Percentiles rank a stretch among this genome's conserved stretches.
Conservation (phyloP, 2,797 vertebrate genomes). For the Euphonia xanthogaster region DNA sequence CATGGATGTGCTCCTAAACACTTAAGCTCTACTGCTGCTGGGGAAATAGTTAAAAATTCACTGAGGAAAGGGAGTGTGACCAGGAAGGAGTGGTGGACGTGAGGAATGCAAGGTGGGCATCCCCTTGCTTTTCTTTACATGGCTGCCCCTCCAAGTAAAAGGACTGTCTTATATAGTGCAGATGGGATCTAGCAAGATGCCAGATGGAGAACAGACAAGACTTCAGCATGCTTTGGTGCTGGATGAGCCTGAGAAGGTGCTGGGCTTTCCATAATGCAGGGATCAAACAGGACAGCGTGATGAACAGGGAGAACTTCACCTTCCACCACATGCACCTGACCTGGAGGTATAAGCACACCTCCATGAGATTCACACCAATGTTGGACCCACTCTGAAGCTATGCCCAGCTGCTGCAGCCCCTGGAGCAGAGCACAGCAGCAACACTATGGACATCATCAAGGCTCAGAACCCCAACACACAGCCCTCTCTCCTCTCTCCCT, state of each 20-base stretch:
- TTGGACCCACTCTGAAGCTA: not conserved
- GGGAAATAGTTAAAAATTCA: not conserved
- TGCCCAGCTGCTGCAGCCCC: not conserved
- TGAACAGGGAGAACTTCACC: not conserved
- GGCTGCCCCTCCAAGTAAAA: not conserved
- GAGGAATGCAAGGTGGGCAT: not conserved
- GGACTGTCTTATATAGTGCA: not conserved
- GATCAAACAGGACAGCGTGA: not conserved
- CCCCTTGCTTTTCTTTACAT: not conserved
- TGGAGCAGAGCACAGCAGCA: not conserved
- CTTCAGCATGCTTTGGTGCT: not conserved
- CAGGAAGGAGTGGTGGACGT: not conserved
- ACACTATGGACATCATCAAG: accelerated
- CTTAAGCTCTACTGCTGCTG: not conserved
- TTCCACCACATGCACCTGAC: not conserved
- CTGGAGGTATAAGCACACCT: accelerated
- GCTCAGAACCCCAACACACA: not conserved
- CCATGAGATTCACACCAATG: not conserved
- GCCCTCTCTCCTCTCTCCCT: not conserved
- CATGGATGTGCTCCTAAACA: not conserved
- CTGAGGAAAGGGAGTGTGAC: not conserved
- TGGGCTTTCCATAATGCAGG: not conserved
- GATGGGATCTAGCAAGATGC: not conserved
- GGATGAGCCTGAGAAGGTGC: not conserved
- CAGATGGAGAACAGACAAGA: not conserved